These are phyloP conservation scores for Bombus ignitus DNA, from an alignment of 1,140 invertebrate genomes.

Conservation along the genomic window DNA sequence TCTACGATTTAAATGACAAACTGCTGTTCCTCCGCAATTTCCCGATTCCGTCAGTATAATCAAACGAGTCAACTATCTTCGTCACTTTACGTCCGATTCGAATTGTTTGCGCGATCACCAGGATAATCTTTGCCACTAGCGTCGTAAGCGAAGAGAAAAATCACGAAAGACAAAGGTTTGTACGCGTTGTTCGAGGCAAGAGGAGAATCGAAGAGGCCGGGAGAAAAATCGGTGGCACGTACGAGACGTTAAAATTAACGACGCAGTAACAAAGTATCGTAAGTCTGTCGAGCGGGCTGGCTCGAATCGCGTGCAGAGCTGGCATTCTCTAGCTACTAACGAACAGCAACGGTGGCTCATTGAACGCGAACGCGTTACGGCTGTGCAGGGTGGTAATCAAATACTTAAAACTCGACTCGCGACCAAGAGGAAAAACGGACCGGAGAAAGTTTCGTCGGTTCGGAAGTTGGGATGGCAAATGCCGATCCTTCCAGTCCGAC, in stretches of 20 bases:
- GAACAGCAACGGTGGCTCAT: slow-evolving; percentile 40
- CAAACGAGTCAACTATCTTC: neutral
- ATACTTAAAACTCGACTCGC: slow-evolving; percentile 73
- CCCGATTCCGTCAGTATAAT: too few relatives aligned
- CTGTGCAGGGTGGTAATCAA: slow-evolving; percentile 77
- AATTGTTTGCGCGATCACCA: neutral
- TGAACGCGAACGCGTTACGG: slow-evolving; percentile 68
- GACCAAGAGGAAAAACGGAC: slow-evolving; percentile 9
- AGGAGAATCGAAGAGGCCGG: slow-evolving; percentile 59
- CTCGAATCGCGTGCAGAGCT: slow-evolving; percentile 64
- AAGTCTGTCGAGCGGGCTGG: slow-evolving; percentile 55
- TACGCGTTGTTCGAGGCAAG: neutral
- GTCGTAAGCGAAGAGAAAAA: neutral
- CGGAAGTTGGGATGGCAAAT: slow-evolving; percentile 27
- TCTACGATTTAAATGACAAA: neutral
- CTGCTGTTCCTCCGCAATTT: too few relatives aligned
- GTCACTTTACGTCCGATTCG: neutral
- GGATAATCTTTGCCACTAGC: neutral
- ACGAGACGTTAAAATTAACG: slow-evolving; percentile 82
- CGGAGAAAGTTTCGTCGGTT: neutral
- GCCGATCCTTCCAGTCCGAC: slow-evolving; percentile 45
- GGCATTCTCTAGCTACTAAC: slow-evolving; percentile 63
- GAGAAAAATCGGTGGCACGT: slow-evolving; percentile 79
- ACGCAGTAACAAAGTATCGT: slow-evolving; percentile 80
- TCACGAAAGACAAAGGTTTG: neutral